Conservation (phyloP, 2,888 invertebrate species). For the Phasia obesa region DNA sequence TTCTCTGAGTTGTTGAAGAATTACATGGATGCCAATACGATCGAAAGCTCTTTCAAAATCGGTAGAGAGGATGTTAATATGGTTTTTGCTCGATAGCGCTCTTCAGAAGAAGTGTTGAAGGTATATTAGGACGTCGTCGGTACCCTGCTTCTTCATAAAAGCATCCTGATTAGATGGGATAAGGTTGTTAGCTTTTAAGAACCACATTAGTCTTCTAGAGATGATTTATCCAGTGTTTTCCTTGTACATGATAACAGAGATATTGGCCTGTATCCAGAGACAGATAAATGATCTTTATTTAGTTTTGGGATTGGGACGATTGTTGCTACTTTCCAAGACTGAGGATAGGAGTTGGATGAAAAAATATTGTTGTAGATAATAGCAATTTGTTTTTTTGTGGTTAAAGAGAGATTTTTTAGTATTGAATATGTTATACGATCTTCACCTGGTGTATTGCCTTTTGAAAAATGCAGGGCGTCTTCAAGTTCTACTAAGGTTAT, state of each 20-base stretch:
- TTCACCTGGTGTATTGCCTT: slow-evolving; percentile 15
- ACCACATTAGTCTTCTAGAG: too few species aligned
- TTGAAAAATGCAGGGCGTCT: neutral
- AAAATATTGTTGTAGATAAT: slow-evolving; percentile 3
- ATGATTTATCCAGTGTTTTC: neutral
- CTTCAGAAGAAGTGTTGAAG: slow-evolving; percentile 37
- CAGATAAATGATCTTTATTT: neutral
- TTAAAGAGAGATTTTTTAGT: neutral
- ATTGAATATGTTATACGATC: slow-evolving; percentile 8
- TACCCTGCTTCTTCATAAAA: slow-evolving; percentile 56
- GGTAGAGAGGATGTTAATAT: too few species aligned
- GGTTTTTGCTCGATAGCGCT: slow-evolving; percentile 1
- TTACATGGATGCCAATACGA: slow-evolving; percentile 7
- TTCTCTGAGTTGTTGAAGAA: neutral
- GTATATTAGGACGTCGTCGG: slow-evolving; percentile 15
- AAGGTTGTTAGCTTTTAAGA: neutral
- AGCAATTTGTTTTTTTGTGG: neutral
- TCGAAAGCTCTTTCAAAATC: too few species aligned
- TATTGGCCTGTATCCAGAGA: slow-evolving; percentile 10
- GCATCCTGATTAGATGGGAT: too few species aligned
- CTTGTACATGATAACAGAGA: neutral
- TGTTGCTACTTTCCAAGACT: slow-evolving; percentile 10
- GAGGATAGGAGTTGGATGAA: neutral
- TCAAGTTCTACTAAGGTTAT: slow-evolving; percentile 12
- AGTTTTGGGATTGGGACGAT: slow-evolving; percentile 11